These are phyloP conservation scores for Tachysurus fulvidraco DNA, from an alignment of 2,113 vertebrate genomes.

Conservation along the genomic window DNA sequence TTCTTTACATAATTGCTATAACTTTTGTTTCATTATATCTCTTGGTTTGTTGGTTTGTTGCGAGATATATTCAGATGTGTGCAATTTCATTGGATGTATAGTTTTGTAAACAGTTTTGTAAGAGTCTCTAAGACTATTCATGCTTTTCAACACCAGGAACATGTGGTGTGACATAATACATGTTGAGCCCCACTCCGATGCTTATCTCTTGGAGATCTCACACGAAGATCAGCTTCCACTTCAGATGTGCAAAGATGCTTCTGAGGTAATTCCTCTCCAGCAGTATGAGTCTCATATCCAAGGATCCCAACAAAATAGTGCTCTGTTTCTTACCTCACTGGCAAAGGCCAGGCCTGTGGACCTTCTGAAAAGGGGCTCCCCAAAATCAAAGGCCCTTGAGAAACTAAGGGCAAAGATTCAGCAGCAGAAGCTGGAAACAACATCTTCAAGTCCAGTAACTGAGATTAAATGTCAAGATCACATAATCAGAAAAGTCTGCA, in stretches of 20 bases:
- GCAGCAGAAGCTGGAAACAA: slow-evolving; percentile 14
- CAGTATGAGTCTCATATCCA: background rate
- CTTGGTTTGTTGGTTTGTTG: background rate
- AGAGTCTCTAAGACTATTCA: background rate
- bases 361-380: slow-evolving; percentile 34
- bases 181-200: background rate
- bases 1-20: background rate
- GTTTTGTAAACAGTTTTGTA: background rate
- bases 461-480: background rate
- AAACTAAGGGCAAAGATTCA: slow-evolving; percentile 36
- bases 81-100: background rate
- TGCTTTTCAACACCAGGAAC: background rate
- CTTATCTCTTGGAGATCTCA: background rate
- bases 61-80: background rate
- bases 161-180: background rate
- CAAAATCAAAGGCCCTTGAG: slow-evolving; percentile 22
- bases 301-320: slow-evolving; percentile 24
- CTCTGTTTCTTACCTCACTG: slow-evolving; percentile 1
- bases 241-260: background rate
- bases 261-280: background rate
- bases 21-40: background rate
- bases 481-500: slow-evolving; percentile 48
- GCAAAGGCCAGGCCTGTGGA: background rate
- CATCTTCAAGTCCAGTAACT: background rate
- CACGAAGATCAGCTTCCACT: background rate